Evolutionary conservation across 2,888 invertebrate genomes (phyloP), one percentile per base, ranked within the genome.

Genomic region (Odontocerum albicorne): DNA sequence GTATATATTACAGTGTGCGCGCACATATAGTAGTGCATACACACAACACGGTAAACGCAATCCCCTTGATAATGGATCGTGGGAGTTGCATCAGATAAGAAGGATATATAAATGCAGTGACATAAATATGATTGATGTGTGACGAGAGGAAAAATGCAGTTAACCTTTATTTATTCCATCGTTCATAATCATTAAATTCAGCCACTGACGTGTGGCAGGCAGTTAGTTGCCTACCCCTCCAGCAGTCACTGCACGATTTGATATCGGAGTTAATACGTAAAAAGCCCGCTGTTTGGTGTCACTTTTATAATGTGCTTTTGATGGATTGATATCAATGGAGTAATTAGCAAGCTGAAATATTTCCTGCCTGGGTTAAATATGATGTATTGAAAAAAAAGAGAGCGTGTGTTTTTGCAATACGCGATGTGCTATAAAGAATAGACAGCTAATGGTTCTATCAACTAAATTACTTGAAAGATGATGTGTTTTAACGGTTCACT

Each of bases 81-180:
- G 20, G 19, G 22, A 42, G 43, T 43, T 39, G 27, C 46, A 40
- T 45, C 53, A 32, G 21, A 40, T 49, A 43, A 49, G 49, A 39
- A 21, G 4, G 12, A 43, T 40, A 32, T 45, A 39, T 16, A 31
- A 49, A 50, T 38, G 38, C 47, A 52, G 38, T 44, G 57, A 57
- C 57, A 43, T 49, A 44, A 52, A 57, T 47, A 57, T 51, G 57
- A 57, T 52, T 46, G 57, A 57, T 57, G 45, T 8, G 17, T 36
- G 49, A 40, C 56, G 27, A 16, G 21, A 22, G 35, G n/a, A 51
- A 49, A 49, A 51, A 38, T 50, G 56, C 51, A 57, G 22, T 52
- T 51, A 57, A 52, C 49, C 55, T 49, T 42, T 49, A 52, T 51
- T 57, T 51, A 46, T 57, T 51, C 49, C 35, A 57, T 57, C 57